Evolutionary conservation across 2,113 vertebrate species (phyloP).

Genomic region (Esox niger): DNA sequence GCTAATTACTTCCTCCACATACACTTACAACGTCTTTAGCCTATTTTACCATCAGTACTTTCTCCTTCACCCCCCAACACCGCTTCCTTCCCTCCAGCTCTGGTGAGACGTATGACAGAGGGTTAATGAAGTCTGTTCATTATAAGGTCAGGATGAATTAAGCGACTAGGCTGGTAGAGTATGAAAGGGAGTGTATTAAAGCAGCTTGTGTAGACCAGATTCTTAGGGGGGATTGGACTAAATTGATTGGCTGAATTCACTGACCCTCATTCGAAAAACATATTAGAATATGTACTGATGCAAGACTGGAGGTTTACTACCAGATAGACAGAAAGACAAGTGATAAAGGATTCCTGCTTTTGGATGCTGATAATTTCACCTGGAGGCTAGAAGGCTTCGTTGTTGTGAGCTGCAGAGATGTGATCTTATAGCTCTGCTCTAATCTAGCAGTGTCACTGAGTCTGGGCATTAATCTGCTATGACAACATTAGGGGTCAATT

Average conservation of each 20-base stretch:
- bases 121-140: constrained; percentile 56
- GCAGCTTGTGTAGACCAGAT: constrained; percentile 22
- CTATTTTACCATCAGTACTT: constrained; percentile 14
- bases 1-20: constrained; percentile 39
- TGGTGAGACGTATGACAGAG: constrained; percentile 38
- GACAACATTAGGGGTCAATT: no score
- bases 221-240: constrained; percentile 25
- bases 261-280: constrained; percentile 26
- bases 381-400: no score
- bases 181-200: constrained; percentile 7
- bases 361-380: no score
- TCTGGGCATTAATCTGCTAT: no score
- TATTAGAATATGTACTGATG: constrained; percentile 24
- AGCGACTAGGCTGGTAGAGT: constrained; percentile 1
- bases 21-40: constrained; percentile 14
- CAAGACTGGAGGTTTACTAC: constrained; percentile 35
- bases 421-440: no score
- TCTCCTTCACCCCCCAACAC: constrained; percentile 1
- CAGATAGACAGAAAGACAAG: constrained; percentile 19
- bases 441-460: no score
- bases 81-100: constrained; percentile 14
- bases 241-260: constrained; percentile 40
- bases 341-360: constrained; percentile 15
- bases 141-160: constrained; percentile 46
- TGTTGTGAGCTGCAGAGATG: no score